Percentiles rank a stretch among this genome's conserved stretches.
phyloP scores from a whole-genome alignment of 2,888 invertebrate species.

The Lasioglossum lativentre region DNA sequence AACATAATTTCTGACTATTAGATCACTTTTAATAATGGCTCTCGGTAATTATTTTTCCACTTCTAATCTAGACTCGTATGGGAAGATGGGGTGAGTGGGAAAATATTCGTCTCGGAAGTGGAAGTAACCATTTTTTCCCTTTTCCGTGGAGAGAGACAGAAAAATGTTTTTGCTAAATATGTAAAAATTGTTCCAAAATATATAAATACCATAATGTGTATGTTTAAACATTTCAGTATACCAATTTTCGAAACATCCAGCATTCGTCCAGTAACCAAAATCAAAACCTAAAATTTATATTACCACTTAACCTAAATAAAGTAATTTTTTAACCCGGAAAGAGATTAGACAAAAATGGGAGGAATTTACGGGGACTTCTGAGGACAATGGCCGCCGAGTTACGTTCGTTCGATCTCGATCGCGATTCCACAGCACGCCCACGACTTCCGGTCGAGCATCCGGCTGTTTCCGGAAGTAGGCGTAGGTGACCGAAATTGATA shows the following conservation, averaged over 20 bases:
- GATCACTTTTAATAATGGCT: background rate
- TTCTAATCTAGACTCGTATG: background rate
- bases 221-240: too few relatives aligned
- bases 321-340: background rate
- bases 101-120: background rate
- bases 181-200: background rate
- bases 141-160: too few relatives aligned
- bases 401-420: constrained; percentile 48
- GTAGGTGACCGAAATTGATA: constrained; percentile 69
- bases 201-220: too few relatives aligned
- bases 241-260: too few relatives aligned
- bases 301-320: too few relatives aligned
- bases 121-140: too few relatives aligned
- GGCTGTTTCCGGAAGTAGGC: constrained; percentile 65
- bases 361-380: background rate
- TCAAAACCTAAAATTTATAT: background rate
- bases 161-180: too few relatives aligned
- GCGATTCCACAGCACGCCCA: constrained; percentile 48
- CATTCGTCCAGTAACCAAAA: too few relatives aligned
- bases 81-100: background rate
- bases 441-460: constrained; percentile 60
- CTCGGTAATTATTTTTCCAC: background rate
- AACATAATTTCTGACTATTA: background rate
- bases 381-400: background rate
- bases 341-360: background rate